These are phyloP conservation scores for Pogona vitticeps DNA, from an alignment of 2,113 vertebrate genomes.

Conservation along the genomic window DNA sequence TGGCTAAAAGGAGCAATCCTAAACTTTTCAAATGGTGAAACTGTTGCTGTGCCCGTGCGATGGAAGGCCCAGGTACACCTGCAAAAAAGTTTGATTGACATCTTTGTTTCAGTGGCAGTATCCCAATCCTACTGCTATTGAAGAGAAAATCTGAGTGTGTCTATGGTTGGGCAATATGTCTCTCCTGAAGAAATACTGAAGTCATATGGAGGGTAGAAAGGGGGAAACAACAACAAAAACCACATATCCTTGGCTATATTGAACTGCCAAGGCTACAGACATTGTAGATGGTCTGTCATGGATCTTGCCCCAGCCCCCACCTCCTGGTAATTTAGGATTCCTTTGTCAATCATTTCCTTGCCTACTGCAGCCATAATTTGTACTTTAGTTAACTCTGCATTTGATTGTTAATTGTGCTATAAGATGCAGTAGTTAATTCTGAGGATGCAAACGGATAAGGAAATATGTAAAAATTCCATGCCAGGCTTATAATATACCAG, in stretches of 20 bases:
- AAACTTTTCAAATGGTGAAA: background rate
- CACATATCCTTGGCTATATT: background rate
- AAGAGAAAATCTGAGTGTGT: background rate
- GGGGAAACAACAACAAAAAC: background rate
- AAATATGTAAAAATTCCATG: no score
- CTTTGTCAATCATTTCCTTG: constrained; percentile 1
- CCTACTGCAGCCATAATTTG: background rate
- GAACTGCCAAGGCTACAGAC: background rate
- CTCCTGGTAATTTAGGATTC: background rate
- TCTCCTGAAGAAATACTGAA: background rate
- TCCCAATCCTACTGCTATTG: no score
- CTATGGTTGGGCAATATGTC: background rate
- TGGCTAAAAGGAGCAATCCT: background rate
- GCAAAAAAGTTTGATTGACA: background rate
- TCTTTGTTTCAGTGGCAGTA: background rate
- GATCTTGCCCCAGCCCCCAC: background rate
- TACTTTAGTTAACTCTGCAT: background rate
- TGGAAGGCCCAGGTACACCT: background rate
- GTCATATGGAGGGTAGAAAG: background rate
- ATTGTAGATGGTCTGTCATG: background rate
- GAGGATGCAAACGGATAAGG: background rate
- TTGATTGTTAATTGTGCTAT: background rate
- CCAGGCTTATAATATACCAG: no score
- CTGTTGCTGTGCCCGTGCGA: background rate
- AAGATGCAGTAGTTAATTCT: background rate